These are phyloP conservation scores for Habropoda laboriosa DNA, from an alignment of 1,140 invertebrate species.

Conservation along the genomic window DNA sequence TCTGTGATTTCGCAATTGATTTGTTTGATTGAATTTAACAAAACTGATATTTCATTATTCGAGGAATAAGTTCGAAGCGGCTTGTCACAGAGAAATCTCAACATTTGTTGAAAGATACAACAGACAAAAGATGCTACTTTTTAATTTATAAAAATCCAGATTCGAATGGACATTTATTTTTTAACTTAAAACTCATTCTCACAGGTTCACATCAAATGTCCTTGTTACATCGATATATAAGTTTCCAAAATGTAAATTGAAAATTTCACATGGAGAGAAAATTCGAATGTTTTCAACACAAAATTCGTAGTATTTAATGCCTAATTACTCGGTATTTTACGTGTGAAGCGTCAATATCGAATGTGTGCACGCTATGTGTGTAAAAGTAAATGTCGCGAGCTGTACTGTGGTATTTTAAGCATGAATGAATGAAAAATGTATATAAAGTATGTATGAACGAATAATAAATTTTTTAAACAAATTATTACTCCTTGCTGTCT, in stretches of 20 bases:
- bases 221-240: not conserved
- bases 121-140: too few species aligned
- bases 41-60: too few species aligned
- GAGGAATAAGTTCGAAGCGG: too few species aligned
- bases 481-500: not conserved
- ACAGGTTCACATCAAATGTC: not conserved
- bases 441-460: not conserved
- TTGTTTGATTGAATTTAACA: too few species aligned
- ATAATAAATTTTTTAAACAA: slow-evolving; percentile 1
- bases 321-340: not conserved
- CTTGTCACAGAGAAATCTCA: too few species aligned
- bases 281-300: too few species aligned
- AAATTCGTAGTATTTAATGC: not conserved
- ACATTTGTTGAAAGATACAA: too few species aligned
- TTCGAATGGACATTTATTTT: not conserved
- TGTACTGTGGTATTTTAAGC: not conserved
- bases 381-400: not conserved
- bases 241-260: not conserved
- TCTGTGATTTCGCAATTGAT: too few species aligned
- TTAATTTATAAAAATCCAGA: too few species aligned
- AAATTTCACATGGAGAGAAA: too few species aligned
- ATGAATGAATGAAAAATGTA: not conserved
- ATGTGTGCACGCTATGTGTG: not conserved
- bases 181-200: not conserved
- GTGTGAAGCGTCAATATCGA: not conserved